Conservation (phyloP, 2,888 invertebrate genomes). For the Salticus scenicus region DNA sequence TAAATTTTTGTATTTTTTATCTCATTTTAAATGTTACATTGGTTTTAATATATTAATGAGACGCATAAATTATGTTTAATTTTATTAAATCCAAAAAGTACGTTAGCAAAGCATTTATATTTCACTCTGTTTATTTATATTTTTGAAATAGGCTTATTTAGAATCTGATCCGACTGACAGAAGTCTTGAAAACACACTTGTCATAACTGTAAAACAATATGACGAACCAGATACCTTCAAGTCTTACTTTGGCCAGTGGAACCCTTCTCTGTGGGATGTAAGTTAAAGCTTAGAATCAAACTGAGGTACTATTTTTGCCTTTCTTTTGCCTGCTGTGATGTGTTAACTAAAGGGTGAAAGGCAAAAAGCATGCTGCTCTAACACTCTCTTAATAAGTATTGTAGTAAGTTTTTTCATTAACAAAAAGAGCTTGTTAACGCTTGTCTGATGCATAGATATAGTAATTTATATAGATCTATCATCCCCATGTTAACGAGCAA, state of each 20-base stretch:
- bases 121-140: no score
- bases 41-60: no score
- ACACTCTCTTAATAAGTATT: background rate
- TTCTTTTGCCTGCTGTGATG: slow-evolving; percentile 13
- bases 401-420: background rate
- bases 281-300: slow-evolving; percentile 73
- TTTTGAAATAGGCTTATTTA: slow-evolving; percentile 83
- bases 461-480: no score
- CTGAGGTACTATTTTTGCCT: background rate
- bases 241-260: slow-evolving; percentile 86
- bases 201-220: slow-evolving; percentile 84
- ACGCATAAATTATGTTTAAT: no score
- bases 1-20: no score
- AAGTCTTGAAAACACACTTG: slow-evolving; percentile 81
- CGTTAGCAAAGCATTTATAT: no score
- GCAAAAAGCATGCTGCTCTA: background rate
- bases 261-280: slow-evolving; percentile 82
- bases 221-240: slow-evolving; percentile 85
- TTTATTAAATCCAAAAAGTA: no score
- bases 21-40: no score
- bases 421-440: no score
- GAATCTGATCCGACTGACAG: slow-evolving; percentile 82
- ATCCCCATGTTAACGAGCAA: no score
- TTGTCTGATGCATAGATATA: no score
- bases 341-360: background rate